phyloP scores from a whole-genome alignment of 1,140 invertebrate genomes.

The Drosophila azteca region DNA sequence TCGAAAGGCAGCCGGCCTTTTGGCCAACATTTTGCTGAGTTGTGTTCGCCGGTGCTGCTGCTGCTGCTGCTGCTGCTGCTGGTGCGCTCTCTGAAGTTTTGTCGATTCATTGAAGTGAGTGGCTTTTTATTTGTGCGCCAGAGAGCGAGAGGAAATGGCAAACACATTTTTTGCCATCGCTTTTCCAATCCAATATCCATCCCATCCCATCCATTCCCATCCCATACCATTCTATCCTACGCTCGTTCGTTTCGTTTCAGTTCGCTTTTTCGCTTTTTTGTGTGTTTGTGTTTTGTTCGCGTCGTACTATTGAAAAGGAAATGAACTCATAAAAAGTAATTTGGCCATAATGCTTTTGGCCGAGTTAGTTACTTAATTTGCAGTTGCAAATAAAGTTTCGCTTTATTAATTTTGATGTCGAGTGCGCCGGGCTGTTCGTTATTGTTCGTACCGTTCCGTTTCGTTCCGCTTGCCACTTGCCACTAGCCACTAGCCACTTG shows the following conservation, averaged over 20 bases:
- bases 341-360: constrained; percentile 76
- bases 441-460: constrained; percentile 25
- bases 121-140: constrained; percentile 70
- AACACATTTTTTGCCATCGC: constrained; percentile 58
- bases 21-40: constrained; percentile 49
- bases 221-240: constrained; percentile 15
- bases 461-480: not conserved
- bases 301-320: constrained; percentile 66
- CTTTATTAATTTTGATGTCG: constrained; percentile 78
- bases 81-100: constrained; percentile 50
- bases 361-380: constrained; percentile 82
- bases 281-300: too few species aligned
- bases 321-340: constrained; percentile 82
- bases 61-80: too few species aligned
- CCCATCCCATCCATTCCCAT: too few species aligned
- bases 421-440: constrained; percentile 53
- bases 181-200: constrained; percentile 39
- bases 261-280: too few species aligned
- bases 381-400: constrained; percentile 82
- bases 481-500: not conserved
- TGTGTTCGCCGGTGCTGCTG: constrained; percentile 49
- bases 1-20: constrained; percentile 21
- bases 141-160: constrained; percentile 51
- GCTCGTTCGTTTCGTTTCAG: too few species aligned
- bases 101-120: constrained; percentile 82